Base-by-base conservation (phyloP, 2,797 vertebrate species). In the Sebastes cheni region DNA sequence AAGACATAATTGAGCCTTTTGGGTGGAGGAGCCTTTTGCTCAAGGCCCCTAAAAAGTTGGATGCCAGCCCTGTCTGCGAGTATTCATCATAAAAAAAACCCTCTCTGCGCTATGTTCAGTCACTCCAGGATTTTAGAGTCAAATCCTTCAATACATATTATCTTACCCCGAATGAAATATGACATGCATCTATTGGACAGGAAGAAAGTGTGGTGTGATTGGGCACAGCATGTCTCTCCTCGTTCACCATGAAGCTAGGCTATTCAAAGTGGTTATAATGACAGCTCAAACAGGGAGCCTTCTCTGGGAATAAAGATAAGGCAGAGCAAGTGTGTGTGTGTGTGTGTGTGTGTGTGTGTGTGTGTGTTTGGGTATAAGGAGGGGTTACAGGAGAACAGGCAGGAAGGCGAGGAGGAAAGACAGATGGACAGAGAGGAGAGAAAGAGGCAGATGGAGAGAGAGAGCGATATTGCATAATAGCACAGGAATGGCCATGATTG, bases 301-400 rank as follows among this genome's bases (percentile, higher is more conserved):
- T 92, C 89, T 95, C 93, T 94, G 91, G 89, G 90, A 92, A 89
- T 88, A 85, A 86, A 92, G 93, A 95, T 92, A 92, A 95, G 92
- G 79, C 84, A 59, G 69, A 69, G 81, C 18, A 25, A 29, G 34
- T 68, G 46, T 54, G 39, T 32, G 42, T 68, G 64, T 72, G 72
- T 74, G 79, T 75, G 72, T 32, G 81, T 77, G 42, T 76, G 54
- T 58, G 56, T 64, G 72, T 68, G 29, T 52, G 36, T 68, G 46
- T 46, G 16, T 52, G 20, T 42, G 27, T 68, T 65, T 54, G 58
- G 72, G 75, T 84, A 85, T 67, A 77, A 77, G 77, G 71, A 79
- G 62, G 75, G 86, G 86, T 86, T 87, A 83, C 52, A 89, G 58
- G 66, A 72, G 77, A 86, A 74, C 36, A 84, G 85, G 74, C 69